These are phyloP conservation scores for Acronicta aceris DNA, from an alignment of 2,888 invertebrate genomes.

Conservation along the genomic window DNA sequence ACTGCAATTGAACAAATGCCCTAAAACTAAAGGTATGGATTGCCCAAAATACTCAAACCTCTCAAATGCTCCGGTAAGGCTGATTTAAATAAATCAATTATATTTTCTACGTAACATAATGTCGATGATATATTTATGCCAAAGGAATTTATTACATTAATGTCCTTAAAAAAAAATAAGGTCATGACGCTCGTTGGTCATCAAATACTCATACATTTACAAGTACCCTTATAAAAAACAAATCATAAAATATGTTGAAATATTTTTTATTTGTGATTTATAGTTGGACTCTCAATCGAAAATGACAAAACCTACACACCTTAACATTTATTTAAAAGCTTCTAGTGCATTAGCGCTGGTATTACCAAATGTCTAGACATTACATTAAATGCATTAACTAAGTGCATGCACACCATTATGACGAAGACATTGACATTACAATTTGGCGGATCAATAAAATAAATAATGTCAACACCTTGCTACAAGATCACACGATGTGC, in stretches of 20 bases:
- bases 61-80: no score
- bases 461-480: constrained; percentile 26
- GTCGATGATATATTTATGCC: no score
- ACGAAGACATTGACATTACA: constrained; percentile 52
- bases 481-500: constrained; percentile 37
- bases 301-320: constrained; percentile 37
- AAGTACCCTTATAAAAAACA: neutral
- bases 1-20: no score
- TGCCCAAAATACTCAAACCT: no score
- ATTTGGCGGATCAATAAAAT: constrained; percentile 12
- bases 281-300: constrained; percentile 14
- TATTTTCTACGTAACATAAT: no score
- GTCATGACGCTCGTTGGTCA: no score
- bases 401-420: constrained; percentile 6
- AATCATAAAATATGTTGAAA: neutral
- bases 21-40: no score
- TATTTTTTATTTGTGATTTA: neutral
- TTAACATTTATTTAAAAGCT: constrained; percentile 40
- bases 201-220: neutral
- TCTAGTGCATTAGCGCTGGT: constrained; percentile 7
- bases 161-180: no score
- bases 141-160: no score
- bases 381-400: constrained; percentile 23
- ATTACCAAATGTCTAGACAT: constrained; percentile 39
- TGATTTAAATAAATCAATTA: no score